Evolutionary conservation across 2,113 vertebrate species (phyloP).

Genomic region (Puntigrus tetrazona): DNA sequence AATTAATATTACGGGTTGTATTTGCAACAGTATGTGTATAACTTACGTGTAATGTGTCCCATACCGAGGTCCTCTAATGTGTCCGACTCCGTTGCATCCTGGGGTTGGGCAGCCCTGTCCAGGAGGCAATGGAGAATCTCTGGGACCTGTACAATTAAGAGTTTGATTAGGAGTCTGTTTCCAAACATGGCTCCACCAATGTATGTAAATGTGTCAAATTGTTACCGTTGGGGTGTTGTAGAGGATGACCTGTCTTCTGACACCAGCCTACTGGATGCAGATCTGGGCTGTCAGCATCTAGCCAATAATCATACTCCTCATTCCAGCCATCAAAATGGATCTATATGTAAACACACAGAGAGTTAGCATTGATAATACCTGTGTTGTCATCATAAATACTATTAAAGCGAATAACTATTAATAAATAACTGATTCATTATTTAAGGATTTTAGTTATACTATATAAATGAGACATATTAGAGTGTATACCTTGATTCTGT

Average conservation of each 20-base stretch:
- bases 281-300: slow-evolving; percentile 85
- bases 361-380: background rate
- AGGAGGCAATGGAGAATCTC: slow-evolving; percentile 67
- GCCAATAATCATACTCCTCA: slow-evolving; percentile 84
- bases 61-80: slow-evolving; percentile 84
- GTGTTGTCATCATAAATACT: background rate
- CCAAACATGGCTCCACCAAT: too few relatives aligned
- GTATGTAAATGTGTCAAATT: background rate
- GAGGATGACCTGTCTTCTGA: slow-evolving; percentile 85
- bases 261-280: slow-evolving; percentile 90
- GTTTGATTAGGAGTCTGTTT: background rate
- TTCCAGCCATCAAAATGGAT: slow-evolving; percentile 91
- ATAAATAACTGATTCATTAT: background rate
- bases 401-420: background rate
- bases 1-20: background rate
- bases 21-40: background rate
- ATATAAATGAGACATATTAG: background rate
- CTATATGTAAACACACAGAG: slow-evolving; percentile 61
- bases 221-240: slow-evolving; percentile 83
- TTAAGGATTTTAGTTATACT: background rate
- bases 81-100: slow-evolving; percentile 86
- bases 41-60: slow-evolving; percentile 89
- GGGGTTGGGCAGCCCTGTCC: slow-evolving; percentile 86
- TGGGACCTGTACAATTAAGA: slow-evolving; percentile 59
- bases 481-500: slow-evolving; percentile 72